A percentile compares a stretch with the other conserved stretches of the same genome.
These are phyloP conservation scores for Heliconius ismenius DNA, from an alignment of 2,888 invertebrate species.

Conservation along the genomic window DNA sequence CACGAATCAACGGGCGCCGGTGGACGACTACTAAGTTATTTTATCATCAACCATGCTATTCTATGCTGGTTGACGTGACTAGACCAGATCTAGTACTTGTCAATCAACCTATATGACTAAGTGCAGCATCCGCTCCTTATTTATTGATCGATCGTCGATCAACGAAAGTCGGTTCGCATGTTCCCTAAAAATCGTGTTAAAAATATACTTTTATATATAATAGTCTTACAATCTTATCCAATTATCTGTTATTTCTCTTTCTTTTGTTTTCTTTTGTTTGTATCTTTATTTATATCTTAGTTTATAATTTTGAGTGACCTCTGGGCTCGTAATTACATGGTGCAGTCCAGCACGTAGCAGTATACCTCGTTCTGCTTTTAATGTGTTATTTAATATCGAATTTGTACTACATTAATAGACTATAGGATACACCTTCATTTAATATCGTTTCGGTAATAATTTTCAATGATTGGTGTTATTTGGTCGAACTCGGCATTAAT, in stretches of 20 bases:
- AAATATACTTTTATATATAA: constrained; percentile 47
- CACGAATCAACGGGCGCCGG: constrained; percentile 48
- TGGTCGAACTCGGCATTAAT: constrained; percentile 51
- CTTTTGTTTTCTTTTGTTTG: constrained; percentile 62
- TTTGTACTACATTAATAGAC: constrained; percentile 78
- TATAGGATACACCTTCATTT: constrained; percentile 76
- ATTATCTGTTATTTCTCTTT: constrained; percentile 78
- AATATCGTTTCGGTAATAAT: constrained; percentile 74
- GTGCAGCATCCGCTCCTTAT: constrained; percentile 61
- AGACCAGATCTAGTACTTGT: constrained; percentile 55
- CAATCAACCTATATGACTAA: constrained; percentile 57
- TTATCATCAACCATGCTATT: constrained; percentile 60
- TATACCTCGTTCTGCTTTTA: constrained; percentile 69
- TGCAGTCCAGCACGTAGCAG: constrained; percentile 67
- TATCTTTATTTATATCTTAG: constrained; percentile 53
- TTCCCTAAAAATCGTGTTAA: constrained; percentile 67
- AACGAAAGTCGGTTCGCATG: constrained; percentile 65
- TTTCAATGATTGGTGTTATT: constrained; percentile 75
- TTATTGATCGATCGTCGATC: constrained; percentile 59
- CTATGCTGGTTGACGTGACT: constrained; percentile 52
- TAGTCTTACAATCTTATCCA: constrained; percentile 64
- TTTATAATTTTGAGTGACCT: constrained; percentile 76
- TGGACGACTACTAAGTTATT: constrained; percentile 45
- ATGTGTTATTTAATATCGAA: constrained; percentile 80
- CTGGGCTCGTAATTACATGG: constrained; percentile 75